phyloP scores from a whole-genome alignment of 2,888 invertebrate species.

The Ganaspis brasiliensis region DNA sequence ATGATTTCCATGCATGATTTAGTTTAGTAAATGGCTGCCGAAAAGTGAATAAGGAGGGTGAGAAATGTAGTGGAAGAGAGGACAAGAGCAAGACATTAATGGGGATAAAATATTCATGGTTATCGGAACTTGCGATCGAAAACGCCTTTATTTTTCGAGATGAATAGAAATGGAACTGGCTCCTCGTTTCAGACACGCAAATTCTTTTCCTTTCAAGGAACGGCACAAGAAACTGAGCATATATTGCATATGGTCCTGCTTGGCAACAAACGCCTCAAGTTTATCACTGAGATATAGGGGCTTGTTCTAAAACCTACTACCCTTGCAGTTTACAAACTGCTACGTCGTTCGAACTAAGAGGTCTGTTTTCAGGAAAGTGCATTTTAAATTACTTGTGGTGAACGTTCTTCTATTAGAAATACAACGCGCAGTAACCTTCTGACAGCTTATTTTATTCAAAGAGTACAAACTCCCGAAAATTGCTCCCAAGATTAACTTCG shows the following conservation, averaged over 20 bases:
- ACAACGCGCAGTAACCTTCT: slow-evolving; percentile 18
- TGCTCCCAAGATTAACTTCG: not conserved
- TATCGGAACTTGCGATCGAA: slow-evolving; percentile 74
- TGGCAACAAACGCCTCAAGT: slow-evolving; percentile 40
- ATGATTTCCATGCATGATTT: not conserved
- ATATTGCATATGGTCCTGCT: slow-evolving; percentile 32
- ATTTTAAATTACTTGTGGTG: slow-evolving; percentile 41
- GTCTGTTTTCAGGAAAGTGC: slow-evolving; percentile 41
- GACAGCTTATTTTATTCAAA: slow-evolving; percentile 19
- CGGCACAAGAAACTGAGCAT: slow-evolving; percentile 7
- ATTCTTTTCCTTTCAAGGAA: slow-evolving; percentile 59
- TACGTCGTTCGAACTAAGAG: slow-evolving; percentile 42
- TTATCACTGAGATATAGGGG: slow-evolving; percentile 42
- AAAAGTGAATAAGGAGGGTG: slow-evolving; percentile 40
- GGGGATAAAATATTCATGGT: slow-evolving; percentile 76
- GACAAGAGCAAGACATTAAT: slow-evolving; percentile 65
- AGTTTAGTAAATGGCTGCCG: not conserved
- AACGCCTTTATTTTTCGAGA: slow-evolving; percentile 74
- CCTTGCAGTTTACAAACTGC: slow-evolving; percentile 43
- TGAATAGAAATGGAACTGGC: slow-evolving; percentile 73
- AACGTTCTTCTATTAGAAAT: slow-evolving; percentile 19
- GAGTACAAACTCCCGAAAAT: not conserved
- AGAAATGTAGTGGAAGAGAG: slow-evolving; percentile 36
- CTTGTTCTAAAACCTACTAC: slow-evolving; percentile 37
- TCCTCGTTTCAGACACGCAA: slow-evolving; percentile 56